These are phyloP conservation scores for Corticium candelabrum DNA, from an alignment of 37 sponge, comb jelly and placozoan species.

Conservation along the genomic window DNA sequence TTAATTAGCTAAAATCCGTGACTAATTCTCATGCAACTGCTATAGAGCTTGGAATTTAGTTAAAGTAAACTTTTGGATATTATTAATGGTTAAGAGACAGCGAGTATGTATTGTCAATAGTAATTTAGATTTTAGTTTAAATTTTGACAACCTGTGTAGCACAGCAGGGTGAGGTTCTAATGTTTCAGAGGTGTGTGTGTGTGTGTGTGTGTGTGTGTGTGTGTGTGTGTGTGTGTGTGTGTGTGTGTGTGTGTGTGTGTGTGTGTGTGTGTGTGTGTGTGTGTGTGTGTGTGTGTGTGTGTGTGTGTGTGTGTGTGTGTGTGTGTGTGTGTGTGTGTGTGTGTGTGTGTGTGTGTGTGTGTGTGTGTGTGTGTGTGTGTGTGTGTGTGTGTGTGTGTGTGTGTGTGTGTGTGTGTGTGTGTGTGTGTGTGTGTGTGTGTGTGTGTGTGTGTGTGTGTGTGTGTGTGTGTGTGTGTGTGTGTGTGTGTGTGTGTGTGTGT, in stretches of 20 bases:
- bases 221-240: slow-evolving; percentile 5
- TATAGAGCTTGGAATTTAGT: too few species aligned
- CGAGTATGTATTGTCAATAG: too few species aligned
- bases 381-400: slow-evolving; percentile 29
- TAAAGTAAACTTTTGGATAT: too few species aligned
- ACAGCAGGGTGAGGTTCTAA: not conserved
- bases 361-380: slow-evolving; percentile 21
- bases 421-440: slow-evolving; percentile 40
- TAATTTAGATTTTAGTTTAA: too few species aligned
- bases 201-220: slow-evolving; percentile 5
- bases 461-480: slow-evolving; percentile 33
- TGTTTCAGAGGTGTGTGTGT: not conserved
- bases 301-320: slow-evolving; percentile 5
- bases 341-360: not conserved
- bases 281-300: slow-evolving; percentile 5
- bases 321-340: slow-evolving; percentile 1
- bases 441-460: slow-evolving; percentile 39
- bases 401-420: slow-evolving; percentile 38
- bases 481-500: slow-evolving; percentile 11
- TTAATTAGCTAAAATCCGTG: too few species aligned
- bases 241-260: slow-evolving; percentile 5
- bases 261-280: slow-evolving; percentile 5
- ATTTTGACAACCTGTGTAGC: too few species aligned
- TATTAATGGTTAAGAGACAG: too few species aligned
- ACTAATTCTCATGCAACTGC: too few species aligned